Evolutionary conservation across 2,797 vertebrate genomes (phyloP).

Genomic region (Furcifer pardalis): DNA sequence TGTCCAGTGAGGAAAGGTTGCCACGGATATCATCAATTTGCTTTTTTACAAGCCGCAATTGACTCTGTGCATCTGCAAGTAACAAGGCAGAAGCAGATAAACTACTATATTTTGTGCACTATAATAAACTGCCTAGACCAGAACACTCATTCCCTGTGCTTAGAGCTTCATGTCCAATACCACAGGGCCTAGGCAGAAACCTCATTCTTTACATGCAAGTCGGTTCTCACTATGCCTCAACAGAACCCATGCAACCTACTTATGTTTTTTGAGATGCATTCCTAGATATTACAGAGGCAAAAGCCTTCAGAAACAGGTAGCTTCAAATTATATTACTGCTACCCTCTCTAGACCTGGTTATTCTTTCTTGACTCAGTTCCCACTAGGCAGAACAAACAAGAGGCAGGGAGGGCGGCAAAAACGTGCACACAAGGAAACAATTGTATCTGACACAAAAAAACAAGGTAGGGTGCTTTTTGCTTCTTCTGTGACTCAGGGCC

Average conservation of each 20-base stretch:
- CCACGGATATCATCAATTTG: conserved; percentile 54
- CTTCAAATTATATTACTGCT: background rate
- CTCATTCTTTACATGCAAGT: background rate
- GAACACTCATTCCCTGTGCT: background rate
- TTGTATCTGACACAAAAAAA: too few relatives aligned
- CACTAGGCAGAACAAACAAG: background rate
- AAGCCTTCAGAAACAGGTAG: background rate
- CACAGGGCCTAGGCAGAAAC: background rate
- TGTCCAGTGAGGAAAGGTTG: background rate
- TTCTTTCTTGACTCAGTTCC: background rate
- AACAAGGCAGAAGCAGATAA: background rate
- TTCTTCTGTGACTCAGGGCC: too few relatives aligned
- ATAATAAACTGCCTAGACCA: background rate
- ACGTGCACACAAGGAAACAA: background rate
- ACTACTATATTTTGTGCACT: background rate
- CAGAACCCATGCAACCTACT: background rate
- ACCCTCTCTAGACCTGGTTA: background rate
- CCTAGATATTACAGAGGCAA: background rate
- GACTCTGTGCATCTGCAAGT: conserved; percentile 68
- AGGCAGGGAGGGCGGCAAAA: background rate
- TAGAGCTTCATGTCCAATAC: background rate
- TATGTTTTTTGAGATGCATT: background rate
- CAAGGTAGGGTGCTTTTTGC: too few relatives aligned
- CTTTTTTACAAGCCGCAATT: conserved; percentile 63
- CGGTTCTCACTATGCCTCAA: background rate